Percentiles rank a stretch among this genome's conserved stretches.
These are phyloP conservation scores for Ramphastos sulfuratus DNA, from an alignment of 2,113 vertebrate species.

Conservation along the genomic window DNA sequence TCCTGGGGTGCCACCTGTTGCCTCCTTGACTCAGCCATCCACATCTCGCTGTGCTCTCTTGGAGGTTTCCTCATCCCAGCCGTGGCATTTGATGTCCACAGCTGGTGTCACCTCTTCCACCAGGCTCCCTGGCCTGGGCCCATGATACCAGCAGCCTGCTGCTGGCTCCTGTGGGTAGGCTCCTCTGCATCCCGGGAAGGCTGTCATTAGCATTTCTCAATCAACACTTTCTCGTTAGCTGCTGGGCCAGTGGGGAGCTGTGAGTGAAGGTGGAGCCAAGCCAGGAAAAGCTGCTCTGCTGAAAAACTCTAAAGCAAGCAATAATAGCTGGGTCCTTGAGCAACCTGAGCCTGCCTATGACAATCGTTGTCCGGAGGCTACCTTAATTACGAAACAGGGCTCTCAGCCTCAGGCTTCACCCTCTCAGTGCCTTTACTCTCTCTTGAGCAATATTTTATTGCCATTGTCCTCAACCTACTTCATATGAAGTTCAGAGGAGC, in stretches of 20 bases:
- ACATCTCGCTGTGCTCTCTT: rapidly evolving
- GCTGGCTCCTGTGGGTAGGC: rapidly evolving
- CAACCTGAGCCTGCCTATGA: conserved; percentile 14
- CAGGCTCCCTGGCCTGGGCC: neutral
- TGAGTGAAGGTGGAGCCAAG: conserved; percentile 46
- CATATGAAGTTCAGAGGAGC: neutral
- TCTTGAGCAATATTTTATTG: conserved; percentile 64
- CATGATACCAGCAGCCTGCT: neutral
- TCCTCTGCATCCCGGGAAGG: neutral
- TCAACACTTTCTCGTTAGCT: conserved; percentile 9
- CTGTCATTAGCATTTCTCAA: conserved; percentile 42
- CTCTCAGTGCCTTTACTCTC: conserved; percentile 28
- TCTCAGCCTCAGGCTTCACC: conserved; percentile 23
- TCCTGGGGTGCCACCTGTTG: rapidly evolving
- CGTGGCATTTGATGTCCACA: neutral
- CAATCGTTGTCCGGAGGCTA: conserved; percentile 62
- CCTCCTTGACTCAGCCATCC: neutral
- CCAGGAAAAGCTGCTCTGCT: conserved; percentile 39
- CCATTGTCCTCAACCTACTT: conserved; percentile 47
- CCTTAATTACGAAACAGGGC: conserved; percentile 57
- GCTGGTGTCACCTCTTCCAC: neutral
- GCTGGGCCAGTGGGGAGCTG: conserved; percentile 31
- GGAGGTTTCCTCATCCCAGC: neutral
- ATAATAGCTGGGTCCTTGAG: conserved; percentile 57
- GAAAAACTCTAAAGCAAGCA: conserved; percentile 57